phyloP scores from a whole-genome alignment of 2,113 vertebrate genomes.

The Trematomus loennbergii region DNA sequence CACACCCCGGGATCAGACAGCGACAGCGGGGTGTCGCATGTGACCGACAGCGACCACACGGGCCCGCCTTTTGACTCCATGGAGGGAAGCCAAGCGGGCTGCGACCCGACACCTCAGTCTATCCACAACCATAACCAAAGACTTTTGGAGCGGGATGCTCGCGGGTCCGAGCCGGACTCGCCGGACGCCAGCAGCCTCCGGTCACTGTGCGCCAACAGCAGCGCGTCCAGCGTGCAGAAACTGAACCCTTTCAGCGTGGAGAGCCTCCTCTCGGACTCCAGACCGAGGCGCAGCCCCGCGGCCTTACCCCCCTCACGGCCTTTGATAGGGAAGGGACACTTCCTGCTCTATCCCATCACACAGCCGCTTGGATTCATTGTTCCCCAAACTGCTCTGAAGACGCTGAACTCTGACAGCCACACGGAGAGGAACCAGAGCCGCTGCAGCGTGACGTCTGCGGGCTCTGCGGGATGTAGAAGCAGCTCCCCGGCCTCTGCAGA shows the following conservation, averaged over 20 bases:
- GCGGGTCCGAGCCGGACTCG: conserved; percentile 85
- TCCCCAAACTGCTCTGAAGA: conserved; percentile 90
- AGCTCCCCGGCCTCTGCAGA: conserved; percentile 59
- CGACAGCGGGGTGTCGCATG: conserved; percentile 92
- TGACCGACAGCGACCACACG: conserved; percentile 84
- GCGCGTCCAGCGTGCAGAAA: conserved; percentile 87
- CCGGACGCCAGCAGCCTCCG: conserved; percentile 80
- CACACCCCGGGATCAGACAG: conserved; percentile 98
- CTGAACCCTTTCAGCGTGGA: conserved; percentile 96
- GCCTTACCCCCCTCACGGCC: conserved; percentile 88
- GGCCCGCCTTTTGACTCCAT: conserved; percentile 66
- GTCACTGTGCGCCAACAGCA: conserved; percentile 77
- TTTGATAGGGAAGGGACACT: conserved; percentile 94
- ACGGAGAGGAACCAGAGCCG: conserved; percentile 55
- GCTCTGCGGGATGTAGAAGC: conserved; percentile 73
- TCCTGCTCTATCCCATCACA: conserved; percentile 95
- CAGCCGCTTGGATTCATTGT: conserved; percentile 97
- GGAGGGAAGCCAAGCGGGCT: conserved; percentile 78
- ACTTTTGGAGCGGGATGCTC: conserved; percentile 85
- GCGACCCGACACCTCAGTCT: conserved; percentile 83
- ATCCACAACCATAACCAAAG: conserved; percentile 88
- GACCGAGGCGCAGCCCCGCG: conserved; percentile 90
- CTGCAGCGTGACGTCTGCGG: conserved; percentile 62
- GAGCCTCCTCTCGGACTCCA: conserved; percentile 93
- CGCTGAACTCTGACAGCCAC: conserved; percentile 79